Percentiles rank a stretch among this genome's conserved stretches.
Evolutionary conservation across 2,113 vertebrate species (phyloP).

Genomic region (Mandrillus leucophaeus): DNA sequence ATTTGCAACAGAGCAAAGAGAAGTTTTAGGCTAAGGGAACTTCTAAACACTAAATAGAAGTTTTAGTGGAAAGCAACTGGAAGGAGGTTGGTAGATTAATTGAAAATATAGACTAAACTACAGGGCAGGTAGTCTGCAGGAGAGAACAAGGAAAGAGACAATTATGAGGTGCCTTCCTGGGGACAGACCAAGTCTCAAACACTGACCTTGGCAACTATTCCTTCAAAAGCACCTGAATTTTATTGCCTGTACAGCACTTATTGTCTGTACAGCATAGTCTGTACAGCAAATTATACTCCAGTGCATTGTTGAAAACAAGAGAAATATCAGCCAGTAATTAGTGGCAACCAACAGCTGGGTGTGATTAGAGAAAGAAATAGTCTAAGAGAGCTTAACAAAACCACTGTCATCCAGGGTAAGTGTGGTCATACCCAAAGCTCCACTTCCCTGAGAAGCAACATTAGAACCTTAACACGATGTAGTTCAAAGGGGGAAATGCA

Average conservation of each 20-base stretch:
- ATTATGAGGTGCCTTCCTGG: neutral
- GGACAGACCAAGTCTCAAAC: neutral
- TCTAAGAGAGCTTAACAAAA: neutral
- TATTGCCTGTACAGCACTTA: neutral
- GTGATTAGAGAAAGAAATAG: neutral
- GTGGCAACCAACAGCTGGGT: neutral
- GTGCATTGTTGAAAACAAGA: neutral
- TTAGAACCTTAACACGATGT: neutral
- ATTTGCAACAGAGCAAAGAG: neutral
- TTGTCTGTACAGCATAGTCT: neutral
- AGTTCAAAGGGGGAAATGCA: neutral
- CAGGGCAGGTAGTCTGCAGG: neutral
- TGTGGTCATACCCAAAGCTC: neutral
- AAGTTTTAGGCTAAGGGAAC: neutral
- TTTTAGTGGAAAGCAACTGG: neutral
- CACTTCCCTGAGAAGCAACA: neutral
- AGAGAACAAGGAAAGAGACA: neutral
- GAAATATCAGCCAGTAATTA: neutral
- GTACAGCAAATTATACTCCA: neutral
- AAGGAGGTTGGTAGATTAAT: neutral
- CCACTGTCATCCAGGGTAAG: neutral
- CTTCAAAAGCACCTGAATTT: neutral
- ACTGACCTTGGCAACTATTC: neutral
- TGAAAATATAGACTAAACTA: neutral
- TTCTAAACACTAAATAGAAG: neutral